Evolutionary conservation across 2,888 invertebrate genomes (phyloP).

Genomic region (Plagodis pulveraria): DNA sequence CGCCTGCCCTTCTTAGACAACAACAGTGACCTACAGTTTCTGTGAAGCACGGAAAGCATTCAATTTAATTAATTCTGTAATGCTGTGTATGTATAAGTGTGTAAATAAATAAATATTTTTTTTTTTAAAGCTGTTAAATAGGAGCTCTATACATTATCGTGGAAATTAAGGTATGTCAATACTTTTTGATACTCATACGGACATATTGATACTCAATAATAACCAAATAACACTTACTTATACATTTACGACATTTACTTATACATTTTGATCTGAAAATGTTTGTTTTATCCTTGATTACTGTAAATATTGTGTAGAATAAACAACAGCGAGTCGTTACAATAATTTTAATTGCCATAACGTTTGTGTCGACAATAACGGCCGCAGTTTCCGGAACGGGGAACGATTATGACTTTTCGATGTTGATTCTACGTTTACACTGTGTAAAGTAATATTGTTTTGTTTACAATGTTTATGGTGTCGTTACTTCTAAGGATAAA

Average conservation of each 20-base stretch:
- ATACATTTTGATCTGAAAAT: neutral
- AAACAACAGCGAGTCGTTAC: neutral
- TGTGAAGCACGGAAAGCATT: too few species aligned
- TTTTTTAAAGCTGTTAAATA: too few species aligned
- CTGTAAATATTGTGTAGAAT: neutral
- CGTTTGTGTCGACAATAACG: constrained; percentile 14
- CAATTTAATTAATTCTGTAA: too few species aligned
- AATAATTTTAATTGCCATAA: constrained; percentile 3
- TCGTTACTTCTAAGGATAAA: neutral
- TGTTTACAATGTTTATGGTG: constrained; percentile 7
- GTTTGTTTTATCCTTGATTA: neutral
- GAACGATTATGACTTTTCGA: constrained; percentile 31
- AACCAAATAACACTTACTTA: too few species aligned
- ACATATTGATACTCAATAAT: too few species aligned
- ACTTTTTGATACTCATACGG: too few species aligned
- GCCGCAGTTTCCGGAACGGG: constrained; percentile 23
- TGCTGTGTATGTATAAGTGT: too few species aligned
- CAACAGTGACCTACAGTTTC: too few species aligned
- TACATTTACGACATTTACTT: neutral
- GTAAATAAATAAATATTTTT: too few species aligned
- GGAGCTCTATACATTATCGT: too few species aligned
- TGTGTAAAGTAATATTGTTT: constrained; percentile 12
- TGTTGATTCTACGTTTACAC: constrained; percentile 24
- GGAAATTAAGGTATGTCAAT: too few species aligned
- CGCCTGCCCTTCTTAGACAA: too few species aligned